Percentiles rank a stretch among this genome's conserved stretches.
phyloP scores from a whole-genome alignment of 2,888 invertebrate species.

The Eupithecia inturbata region DNA sequence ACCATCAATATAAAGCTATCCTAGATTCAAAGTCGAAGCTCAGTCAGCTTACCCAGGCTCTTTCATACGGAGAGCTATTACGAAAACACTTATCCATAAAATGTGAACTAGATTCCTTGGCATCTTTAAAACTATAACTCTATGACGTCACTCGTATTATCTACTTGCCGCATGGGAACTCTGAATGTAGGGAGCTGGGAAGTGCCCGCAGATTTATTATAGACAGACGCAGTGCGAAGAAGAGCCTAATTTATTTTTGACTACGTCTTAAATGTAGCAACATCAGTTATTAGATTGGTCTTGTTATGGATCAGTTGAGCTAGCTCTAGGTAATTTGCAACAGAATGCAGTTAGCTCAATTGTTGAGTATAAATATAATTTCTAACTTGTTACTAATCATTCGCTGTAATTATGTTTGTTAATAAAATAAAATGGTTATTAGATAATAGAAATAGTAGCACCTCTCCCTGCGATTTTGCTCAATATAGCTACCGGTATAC shows the following conservation, averaged over 20 bases:
- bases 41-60: not conserved
- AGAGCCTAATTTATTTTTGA: not conserved
- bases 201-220: constrained; percentile 43
- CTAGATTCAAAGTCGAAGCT: constrained; percentile 1
- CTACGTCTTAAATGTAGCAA: not conserved
- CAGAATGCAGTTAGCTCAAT: no score
- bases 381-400: no score
- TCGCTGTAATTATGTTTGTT: no score
- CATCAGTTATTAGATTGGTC: no score
- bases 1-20: not conserved
- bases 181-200: constrained; percentile 34
- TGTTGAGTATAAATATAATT: no score
- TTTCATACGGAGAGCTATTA: not conserved
- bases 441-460: no score
- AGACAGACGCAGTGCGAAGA: constrained; percentile 19
- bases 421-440: no score
- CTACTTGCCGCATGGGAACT: constrained; percentile 38
- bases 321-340: no score
- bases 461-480: no score
- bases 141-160: constrained; percentile 44
- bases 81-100: constrained; percentile 10
- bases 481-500: no score
- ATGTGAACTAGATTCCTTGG: constrained; percentile 15
- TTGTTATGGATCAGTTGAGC: no score
- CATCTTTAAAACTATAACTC: constrained; percentile 35